A percentile compares a stretch with the other conserved stretches of the same genome.
phyloP scores from a whole-genome alignment of 2,113 vertebrate species.

The Lethenteron camtschaticum region DNA sequence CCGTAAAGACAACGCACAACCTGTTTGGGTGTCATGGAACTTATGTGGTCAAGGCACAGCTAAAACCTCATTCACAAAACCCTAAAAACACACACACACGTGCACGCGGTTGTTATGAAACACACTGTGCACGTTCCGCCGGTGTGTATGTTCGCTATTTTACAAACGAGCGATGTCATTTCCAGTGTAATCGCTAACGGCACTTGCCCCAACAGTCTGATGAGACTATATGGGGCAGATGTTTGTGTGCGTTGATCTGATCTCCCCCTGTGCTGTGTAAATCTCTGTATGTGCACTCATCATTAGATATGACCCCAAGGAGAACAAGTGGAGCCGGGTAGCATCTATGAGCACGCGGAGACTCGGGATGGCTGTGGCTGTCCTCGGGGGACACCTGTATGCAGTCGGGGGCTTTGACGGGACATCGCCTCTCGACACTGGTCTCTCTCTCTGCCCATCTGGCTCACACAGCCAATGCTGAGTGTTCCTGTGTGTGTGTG shows the following conservation, averaged over 20 bases:
- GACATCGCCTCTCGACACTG: conserved; percentile 90
- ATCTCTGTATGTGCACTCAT: conserved; percentile 7
- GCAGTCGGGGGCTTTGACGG: conserved; percentile 92
- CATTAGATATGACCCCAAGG: conserved; percentile 80
- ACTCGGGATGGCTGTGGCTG: conserved; percentile 80
- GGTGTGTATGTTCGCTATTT: too few relatives aligned
- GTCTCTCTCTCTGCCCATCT: conserved; percentile 18
- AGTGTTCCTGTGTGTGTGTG: too few relatives aligned
- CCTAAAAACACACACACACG: too few relatives aligned
- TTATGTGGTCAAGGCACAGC: too few relatives aligned
- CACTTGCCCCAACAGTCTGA: neutral
- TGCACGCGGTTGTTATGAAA: too few relatives aligned
- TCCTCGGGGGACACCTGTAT: conserved; percentile 85
- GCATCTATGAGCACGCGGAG: conserved; percentile 94
- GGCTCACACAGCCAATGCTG: too few relatives aligned
- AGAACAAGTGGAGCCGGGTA: conserved; percentile 97
- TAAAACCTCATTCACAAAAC: too few relatives aligned
- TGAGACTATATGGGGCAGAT: conserved; percentile 7
- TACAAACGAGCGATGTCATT: too few relatives aligned
- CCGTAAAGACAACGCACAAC: too few relatives aligned
- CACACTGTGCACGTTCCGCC: too few relatives aligned
- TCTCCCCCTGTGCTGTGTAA: conserved; percentile 8
- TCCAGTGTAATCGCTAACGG: too few relatives aligned
- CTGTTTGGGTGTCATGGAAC: too few relatives aligned
- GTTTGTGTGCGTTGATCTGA: conserved; percentile 10